Evolutionary conservation across 2,888 invertebrate genomes (phyloP).

Genomic region (Orthonevra nobilis): DNA sequence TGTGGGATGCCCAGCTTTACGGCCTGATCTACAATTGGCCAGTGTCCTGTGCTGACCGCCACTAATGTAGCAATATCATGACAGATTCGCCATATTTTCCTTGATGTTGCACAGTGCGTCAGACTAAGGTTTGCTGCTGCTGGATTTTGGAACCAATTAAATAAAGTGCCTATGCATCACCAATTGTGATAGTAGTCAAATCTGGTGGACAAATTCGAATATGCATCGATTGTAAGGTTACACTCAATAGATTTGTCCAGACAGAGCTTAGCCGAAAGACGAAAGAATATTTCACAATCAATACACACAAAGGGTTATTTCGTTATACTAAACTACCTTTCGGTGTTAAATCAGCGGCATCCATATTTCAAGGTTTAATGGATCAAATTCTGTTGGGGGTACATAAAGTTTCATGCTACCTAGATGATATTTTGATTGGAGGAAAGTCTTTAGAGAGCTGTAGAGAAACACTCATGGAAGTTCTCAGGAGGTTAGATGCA

Average conservation of each 20-base stretch:
- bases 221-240: conserved; percentile 74
- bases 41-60: too few relatives aligned
- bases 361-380: conserved; percentile 11
- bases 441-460: conserved; percentile 1
- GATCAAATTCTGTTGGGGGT: not conserved
- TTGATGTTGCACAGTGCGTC: too few relatives aligned
- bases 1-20: too few relatives aligned
- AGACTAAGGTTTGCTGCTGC: too few relatives aligned
- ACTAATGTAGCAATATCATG: too few relatives aligned
- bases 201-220: conserved; percentile 61
- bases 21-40: too few relatives aligned
- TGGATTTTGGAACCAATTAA: conserved; percentile 64
- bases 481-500: not conserved
- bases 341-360: conserved; percentile 18
- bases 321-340: conserved; percentile 31
- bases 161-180: conserved; percentile 72
- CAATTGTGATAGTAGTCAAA: conserved; percentile 73
- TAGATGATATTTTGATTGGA: conserved; percentile 15
- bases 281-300: conserved; percentile 70
- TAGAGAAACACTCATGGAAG: not conserved
- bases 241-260: conserved; percentile 58
- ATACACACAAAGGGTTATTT: conserved; percentile 59
- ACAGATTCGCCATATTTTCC: too few relatives aligned
- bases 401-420: not conserved
- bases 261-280: conserved; percentile 72